Evolutionary conservation across 2,797 vertebrate species (phyloP), one percentile per base, ranked within the genome.

Genomic region (Chiroxiphia lanceolata): DNA sequence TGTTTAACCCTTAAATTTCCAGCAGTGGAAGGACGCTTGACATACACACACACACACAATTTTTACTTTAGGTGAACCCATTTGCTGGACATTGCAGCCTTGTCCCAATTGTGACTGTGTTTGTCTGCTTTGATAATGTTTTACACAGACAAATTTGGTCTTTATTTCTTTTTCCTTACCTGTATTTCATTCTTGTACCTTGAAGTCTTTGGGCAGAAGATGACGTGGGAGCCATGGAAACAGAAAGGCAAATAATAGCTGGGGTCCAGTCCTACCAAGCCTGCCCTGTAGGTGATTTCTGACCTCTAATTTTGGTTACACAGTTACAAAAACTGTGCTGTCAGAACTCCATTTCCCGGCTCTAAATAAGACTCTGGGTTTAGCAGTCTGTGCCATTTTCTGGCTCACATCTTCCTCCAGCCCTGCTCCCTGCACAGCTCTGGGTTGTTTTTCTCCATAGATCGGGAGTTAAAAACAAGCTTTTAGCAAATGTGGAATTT

Each of bases 401-500:
- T 69, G 56, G 65, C 44, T 61, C 36, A 42, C 61, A 61, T 60
- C 50, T 44, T 71, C 82, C 60, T 44, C 59, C 57, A 33, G 54
- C 60, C 53, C 33, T 67, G 54, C 69, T 69, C 56, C 51, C 15
- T 29, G 63, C 15, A 7, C 44, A 29, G 53, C 53, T 54, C 72
- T 31, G 10, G 9, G 11, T 48, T 75, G 23, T 79, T 85, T 85
- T 88, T 80, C 48, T 44, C 38, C 45, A 4, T 2, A 59, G 59
- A 82, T 17, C 26, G 42, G 77, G 44, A 85, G 54, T 53, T 86
- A 71, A 85, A 85, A 80, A 51, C 81, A 79, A 85, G 77, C 81
- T 82, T 82, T 88, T 34, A 71, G 77, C 80, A 88, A 82, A 82
- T 61, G 53, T 47, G 47, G 79, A 26, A 26, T 87, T 87, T 45